Percentiles rank a stretch among this genome's conserved stretches.
These are phyloP conservation scores for Melinaea menophilus DNA, from an alignment of 2,888 invertebrate species.

Conservation along the genomic window DNA sequence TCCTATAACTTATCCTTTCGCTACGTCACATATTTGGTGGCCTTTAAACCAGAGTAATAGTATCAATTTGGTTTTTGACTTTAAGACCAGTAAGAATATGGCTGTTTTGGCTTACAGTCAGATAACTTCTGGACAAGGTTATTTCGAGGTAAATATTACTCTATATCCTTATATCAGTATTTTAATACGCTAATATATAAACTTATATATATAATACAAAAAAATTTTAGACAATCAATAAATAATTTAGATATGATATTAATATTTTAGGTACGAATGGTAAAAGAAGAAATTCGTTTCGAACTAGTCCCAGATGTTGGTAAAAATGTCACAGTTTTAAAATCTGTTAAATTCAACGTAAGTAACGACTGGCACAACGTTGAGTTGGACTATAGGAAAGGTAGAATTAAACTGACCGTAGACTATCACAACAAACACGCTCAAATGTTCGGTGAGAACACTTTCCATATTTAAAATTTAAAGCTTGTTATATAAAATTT, in stretches of 20 bases:
- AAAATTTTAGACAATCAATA: not conserved
- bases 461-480: not conserved
- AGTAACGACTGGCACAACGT: conserved; percentile 91
- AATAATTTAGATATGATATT: not conserved
- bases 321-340: conserved; percentile 86
- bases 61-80: conserved; percentile 89
- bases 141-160: conserved; percentile 86
- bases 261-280: conserved; percentile 81
- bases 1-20: conserved; percentile 94
- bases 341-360: conserved; percentile 88
- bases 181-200: not conserved
- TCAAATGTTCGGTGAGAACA: conserved; percentile 77
- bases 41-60: conserved; percentile 85
- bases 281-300: conserved; percentile 91
- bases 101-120: conserved; percentile 92
- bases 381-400: conserved; percentile 86
- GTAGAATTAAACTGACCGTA: conserved; percentile 85
- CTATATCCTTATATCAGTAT: not conserved
- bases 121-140: conserved; percentile 85
- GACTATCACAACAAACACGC: conserved; percentile 86
- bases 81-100: conserved; percentile 89
- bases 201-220: conserved; percentile 6
- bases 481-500: not conserved
- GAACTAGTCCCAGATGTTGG: conserved; percentile 85
- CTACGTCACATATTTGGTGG: conserved; percentile 94